Evolutionary conservation across 2,113 vertebrate genomes (phyloP).

Genomic region (Alouatta palliata): DNA sequence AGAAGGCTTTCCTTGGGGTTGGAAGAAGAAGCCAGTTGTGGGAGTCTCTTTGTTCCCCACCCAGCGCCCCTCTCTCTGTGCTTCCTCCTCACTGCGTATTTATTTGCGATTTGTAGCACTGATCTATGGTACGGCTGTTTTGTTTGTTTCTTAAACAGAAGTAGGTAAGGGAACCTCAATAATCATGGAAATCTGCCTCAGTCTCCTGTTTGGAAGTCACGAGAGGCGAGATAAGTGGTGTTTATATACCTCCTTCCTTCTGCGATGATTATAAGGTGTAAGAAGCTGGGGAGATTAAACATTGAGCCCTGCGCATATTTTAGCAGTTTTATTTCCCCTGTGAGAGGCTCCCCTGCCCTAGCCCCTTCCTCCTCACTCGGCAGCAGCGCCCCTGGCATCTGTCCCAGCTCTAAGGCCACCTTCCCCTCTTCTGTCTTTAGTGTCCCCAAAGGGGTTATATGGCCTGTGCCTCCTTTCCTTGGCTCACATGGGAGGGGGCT

Average conservation of each 20-base stretch:
- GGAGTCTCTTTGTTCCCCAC: neutral
- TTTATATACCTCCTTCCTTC: neutral
- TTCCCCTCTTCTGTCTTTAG: neutral
- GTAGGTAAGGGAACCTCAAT: conserved; percentile 13
- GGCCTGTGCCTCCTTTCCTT: neutral
- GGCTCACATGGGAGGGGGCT: neutral
- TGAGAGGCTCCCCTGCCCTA: neutral
- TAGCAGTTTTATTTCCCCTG: conserved; percentile 71
- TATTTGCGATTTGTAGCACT: conserved; percentile 36
- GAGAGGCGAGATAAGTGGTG: neutral
- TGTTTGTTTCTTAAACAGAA: conserved; percentile 33
- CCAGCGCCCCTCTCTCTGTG: neutral
- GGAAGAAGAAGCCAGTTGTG: neutral
- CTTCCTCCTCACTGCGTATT: neutral
- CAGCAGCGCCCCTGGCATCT: neutral
- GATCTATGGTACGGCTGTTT: neutral
- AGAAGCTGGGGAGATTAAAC: conserved; percentile 74
- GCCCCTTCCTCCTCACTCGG: neutral
- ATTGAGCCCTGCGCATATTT: conserved; percentile 54
- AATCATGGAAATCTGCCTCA: neutral
- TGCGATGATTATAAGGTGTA: neutral
- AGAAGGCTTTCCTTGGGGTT: neutral
- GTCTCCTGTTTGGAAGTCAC: conserved; percentile 22
- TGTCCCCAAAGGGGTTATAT: neutral
- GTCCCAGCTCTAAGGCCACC: neutral